Conservation (phyloP, 2,888 invertebrate genomes). For the Hirtodrosophila trivittata region DNA sequence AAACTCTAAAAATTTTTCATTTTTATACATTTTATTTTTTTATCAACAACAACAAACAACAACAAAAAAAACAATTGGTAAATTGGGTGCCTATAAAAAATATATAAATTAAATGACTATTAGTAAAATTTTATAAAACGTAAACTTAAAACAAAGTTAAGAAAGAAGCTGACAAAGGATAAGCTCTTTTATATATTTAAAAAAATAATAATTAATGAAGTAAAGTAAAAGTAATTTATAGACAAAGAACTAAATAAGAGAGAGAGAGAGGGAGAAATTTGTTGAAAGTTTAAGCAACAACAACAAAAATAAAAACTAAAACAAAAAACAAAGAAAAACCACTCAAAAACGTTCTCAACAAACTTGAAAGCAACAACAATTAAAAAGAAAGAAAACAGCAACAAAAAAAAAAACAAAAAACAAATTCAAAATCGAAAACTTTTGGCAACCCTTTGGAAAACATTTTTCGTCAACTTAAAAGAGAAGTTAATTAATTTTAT, state of each 20-base stretch:
- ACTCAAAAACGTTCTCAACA: constrained; percentile 84
- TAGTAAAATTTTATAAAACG: constrained; percentile 82
- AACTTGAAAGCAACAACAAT: constrained; percentile 61
- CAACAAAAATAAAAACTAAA: constrained; percentile 27
- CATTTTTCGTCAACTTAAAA: constrained; percentile 69
- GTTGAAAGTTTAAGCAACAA: constrained; percentile 50
- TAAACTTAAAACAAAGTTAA: constrained; percentile 32
- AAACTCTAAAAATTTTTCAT: constrained; percentile 20
- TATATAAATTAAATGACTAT: constrained; percentile 76
- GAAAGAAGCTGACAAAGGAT: constrained; percentile 28
- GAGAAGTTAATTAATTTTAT: constrained; percentile 17
- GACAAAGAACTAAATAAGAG: constrained; percentile 44
- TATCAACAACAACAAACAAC: constrained; percentile 34
- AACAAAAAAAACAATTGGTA: constrained; percentile 76
- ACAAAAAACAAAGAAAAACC: constrained; percentile 64
- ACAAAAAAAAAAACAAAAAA: constrained; percentile 42
- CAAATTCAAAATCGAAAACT: constrained; percentile 63
- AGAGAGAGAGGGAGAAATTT: constrained; percentile 49
- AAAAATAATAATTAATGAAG: constrained; percentile 35
- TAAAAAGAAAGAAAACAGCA: constrained; percentile 41
- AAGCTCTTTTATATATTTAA: constrained; percentile 62
- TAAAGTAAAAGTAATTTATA: constrained; percentile 53
- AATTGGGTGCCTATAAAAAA: constrained; percentile 83
- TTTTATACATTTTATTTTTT: constrained; percentile 34
- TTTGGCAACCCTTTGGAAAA: constrained; percentile 83